These are phyloP conservation scores for Haplochromis vanheusdeni DNA, from an alignment of 2,113 vertebrate genomes.

Conservation along the genomic window DNA sequence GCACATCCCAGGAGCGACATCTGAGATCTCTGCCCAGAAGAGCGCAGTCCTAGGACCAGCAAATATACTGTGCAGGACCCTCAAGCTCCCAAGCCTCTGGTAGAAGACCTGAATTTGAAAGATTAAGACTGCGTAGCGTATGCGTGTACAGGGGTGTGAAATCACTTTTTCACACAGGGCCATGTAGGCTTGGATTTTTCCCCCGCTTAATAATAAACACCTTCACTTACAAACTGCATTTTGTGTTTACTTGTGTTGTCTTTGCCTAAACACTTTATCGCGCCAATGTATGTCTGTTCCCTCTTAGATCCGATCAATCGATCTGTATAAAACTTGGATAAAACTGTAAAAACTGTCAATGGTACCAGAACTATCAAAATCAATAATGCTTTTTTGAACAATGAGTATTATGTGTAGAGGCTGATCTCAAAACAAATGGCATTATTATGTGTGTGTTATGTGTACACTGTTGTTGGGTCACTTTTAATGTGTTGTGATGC, in stretches of 20 bases:
- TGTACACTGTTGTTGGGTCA: neutral
- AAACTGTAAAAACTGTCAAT: neutral
- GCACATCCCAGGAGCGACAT: neutral
- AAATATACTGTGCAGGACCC: neutral
- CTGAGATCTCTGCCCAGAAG: neutral
- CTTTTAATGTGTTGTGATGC: neutral
- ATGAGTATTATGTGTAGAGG: neutral
- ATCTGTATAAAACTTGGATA: neutral
- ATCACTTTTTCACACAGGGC: neutral
- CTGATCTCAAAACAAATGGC: neutral
- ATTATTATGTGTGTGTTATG: neutral
- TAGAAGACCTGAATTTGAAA: neutral
- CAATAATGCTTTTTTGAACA: neutral
- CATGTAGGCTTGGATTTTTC: fast-evolving
- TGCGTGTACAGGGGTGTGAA: neutral
- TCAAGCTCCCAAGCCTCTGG: neutral
- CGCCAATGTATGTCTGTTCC: neutral
- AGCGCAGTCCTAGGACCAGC: neutral
- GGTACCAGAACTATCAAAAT: neutral
- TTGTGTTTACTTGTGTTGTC: neutral
- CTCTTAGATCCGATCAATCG: neutral
- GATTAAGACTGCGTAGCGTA: neutral
- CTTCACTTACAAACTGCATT: neutral
- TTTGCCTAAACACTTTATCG: neutral
- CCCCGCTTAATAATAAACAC: neutral